phyloP scores from a whole-genome alignment of 2,888 invertebrate genomes.

The Mythimna lalbum region DNA sequence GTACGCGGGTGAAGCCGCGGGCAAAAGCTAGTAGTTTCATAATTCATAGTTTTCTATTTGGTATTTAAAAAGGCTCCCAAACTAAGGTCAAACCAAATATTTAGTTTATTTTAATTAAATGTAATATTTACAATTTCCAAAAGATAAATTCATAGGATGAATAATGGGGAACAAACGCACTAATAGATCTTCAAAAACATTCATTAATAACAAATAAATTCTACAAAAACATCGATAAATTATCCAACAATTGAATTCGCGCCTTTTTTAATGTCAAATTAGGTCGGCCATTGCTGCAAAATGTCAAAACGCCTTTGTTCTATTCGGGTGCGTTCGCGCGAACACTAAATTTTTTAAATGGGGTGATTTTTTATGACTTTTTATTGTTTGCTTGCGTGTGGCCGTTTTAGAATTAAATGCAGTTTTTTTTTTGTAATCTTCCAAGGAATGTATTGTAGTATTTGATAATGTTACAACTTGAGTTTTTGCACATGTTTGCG shows the following conservation, averaged over 20 bases:
- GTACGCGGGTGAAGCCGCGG: no score
- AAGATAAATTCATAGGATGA: neutral
- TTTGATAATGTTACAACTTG: slow-evolving; percentile 54
- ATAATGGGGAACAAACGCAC: neutral
- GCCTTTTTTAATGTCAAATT: slow-evolving; percentile 89
- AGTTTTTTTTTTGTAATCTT: slow-evolving; percentile 58
- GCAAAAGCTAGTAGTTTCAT: no score
- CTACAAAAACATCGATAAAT: slow-evolving; percentile 88
- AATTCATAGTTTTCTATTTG: no score
- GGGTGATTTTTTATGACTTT: slow-evolving; percentile 74
- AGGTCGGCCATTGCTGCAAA: slow-evolving; percentile 84
- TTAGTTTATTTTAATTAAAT: no score
- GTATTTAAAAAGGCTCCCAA: no score
- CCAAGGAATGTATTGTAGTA: slow-evolving; percentile 61
- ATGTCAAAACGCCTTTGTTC: slow-evolving; percentile 75
- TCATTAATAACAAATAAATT: slow-evolving; percentile 84
- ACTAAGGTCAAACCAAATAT: no score
- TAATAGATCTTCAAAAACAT: slow-evolving; percentile 56
- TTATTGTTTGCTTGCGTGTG: slow-evolving; percentile 63
- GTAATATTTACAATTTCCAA: neutral
- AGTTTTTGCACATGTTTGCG: slow-evolving; percentile 66
- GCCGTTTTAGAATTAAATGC: slow-evolving; percentile 52
- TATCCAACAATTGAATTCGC: slow-evolving; percentile 87
- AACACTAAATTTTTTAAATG: slow-evolving; percentile 76
- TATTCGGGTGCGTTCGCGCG: slow-evolving; percentile 85